These are phyloP conservation scores for Melanostigma gelatinosum DNA, from an alignment of 2,113 vertebrate genomes.

Conservation along the genomic window DNA sequence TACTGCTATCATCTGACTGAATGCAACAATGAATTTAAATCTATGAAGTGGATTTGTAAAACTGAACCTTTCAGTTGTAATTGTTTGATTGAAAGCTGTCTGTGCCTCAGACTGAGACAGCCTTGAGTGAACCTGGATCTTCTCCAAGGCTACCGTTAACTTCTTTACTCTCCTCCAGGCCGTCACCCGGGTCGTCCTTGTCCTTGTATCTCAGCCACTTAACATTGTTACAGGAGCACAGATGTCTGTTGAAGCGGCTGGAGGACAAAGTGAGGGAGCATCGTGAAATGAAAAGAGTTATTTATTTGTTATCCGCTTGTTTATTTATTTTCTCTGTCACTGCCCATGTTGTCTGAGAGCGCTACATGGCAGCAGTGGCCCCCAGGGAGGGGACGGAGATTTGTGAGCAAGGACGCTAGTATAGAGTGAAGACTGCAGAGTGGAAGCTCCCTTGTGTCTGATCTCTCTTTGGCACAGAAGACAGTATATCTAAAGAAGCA, in stretches of 20 bases:
- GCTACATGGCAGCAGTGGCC: conserved; percentile 24
- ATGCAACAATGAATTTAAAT: conserved; percentile 28
- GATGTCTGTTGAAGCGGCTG: conserved; percentile 58
- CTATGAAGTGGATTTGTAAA: conserved; percentile 3
- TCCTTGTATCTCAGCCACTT: conserved; percentile 46
- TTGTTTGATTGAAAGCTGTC: conserved; percentile 16
- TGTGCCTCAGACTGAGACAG: neutral
- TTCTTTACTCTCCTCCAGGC: conserved; percentile 11
- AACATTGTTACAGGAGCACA: conserved; percentile 60
- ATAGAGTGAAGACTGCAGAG: conserved; percentile 34
- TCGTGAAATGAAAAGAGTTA: conserved; percentile 43
- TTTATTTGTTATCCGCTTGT: conserved; percentile 58
- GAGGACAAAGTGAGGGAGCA: conserved; percentile 38
- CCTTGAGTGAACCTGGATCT: neutral
- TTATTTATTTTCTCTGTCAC: conserved; percentile 55
- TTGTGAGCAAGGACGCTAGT: conserved; percentile 34
- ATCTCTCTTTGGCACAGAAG: conserved; percentile 13
- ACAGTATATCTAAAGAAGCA: neutral
- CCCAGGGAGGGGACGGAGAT: conserved; percentile 18
- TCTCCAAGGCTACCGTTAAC: conserved; percentile 3
- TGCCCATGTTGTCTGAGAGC: conserved; percentile 27
- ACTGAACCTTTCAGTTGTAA: conserved; percentile 15
- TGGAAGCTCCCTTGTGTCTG: conserved; percentile 9
- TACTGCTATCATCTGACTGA: conserved; percentile 27
- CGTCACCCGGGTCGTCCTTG: conserved; percentile 52